phyloP scores from a whole-genome alignment of 2,797 vertebrate species.

The Sebastes trivittatus region DNA sequence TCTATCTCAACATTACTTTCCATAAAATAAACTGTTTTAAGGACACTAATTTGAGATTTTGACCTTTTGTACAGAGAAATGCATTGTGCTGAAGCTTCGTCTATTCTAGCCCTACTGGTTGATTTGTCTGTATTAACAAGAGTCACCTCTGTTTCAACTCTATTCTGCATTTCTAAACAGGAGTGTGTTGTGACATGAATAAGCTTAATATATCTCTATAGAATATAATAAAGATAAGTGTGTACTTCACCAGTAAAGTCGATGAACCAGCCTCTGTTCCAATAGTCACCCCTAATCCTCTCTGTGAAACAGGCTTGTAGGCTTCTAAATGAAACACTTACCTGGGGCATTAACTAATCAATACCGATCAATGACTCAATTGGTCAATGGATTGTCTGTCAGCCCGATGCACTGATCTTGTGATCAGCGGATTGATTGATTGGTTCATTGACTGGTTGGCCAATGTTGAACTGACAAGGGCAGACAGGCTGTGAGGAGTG shows the following conservation, averaged over 20 bases:
- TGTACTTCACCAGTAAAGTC: conserved; percentile 4
- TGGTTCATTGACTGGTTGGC: conserved; percentile 18
- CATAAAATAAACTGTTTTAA: background rate
- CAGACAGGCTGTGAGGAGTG: background rate
- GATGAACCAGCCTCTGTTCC: conserved; percentile 10
- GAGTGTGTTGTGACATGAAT: background rate
- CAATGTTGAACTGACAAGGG: conserved; percentile 27
- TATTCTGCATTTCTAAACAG: background rate
- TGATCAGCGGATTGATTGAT: conserved; percentile 39
- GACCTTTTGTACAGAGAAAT: background rate
- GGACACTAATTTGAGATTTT: background rate
- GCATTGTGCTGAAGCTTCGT: background rate
- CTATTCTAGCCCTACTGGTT: background rate
- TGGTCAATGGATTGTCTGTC: conserved; percentile 25
- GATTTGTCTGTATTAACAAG: conserved; percentile 13
- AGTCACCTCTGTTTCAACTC: background rate
- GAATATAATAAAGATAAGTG: conserved; percentile 9
- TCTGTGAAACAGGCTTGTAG: conserved; percentile 11
- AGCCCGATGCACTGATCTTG: conserved; percentile 23
- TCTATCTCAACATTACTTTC: background rate
- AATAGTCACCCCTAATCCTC: background rate
- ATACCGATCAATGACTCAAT: conserved; percentile 39
- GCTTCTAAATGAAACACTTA: conserved; percentile 33
- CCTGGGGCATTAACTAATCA: conserved; percentile 33
- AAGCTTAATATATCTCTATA: conserved; percentile 10